Evolutionary conservation across 2,113 vertebrate genomes (phyloP).

Genomic region (Pachyramphus minor): DNA sequence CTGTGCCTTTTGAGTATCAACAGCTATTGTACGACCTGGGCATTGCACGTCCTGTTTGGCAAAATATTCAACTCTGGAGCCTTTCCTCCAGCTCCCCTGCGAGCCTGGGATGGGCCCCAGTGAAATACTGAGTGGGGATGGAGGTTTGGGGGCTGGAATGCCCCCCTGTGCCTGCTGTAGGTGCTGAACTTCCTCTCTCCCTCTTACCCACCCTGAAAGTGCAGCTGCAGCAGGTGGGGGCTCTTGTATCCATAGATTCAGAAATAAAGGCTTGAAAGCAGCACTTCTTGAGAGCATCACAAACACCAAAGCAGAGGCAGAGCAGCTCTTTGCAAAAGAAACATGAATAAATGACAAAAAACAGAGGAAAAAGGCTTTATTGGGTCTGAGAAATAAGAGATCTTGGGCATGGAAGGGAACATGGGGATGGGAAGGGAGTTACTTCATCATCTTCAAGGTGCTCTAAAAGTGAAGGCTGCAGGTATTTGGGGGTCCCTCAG

Average conservation of each 20-base stretch:
- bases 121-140: background rate
- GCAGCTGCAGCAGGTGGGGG: fast-evolving
- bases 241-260: fast-evolving
- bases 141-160: background rate
- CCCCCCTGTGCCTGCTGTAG: background rate
- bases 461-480: background rate
- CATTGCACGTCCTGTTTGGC: background rate
- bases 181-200: background rate
- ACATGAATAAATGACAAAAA: background rate
- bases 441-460: background rate
- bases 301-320: background rate
- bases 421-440: background rate
- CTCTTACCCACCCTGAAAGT: background rate
- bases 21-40: background rate
- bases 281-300: background rate
- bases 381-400: fast-evolving
- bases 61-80: background rate
- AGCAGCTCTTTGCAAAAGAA: background rate
- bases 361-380: background rate
- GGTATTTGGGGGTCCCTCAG: background rate
- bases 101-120: fast-evolving
- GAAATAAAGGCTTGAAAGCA: background rate
- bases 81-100: background rate
- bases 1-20: background rate
- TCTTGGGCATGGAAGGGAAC: background rate